Conservation (phyloP, 2,888 invertebrate genomes). For the Molorchus minor region DNA sequence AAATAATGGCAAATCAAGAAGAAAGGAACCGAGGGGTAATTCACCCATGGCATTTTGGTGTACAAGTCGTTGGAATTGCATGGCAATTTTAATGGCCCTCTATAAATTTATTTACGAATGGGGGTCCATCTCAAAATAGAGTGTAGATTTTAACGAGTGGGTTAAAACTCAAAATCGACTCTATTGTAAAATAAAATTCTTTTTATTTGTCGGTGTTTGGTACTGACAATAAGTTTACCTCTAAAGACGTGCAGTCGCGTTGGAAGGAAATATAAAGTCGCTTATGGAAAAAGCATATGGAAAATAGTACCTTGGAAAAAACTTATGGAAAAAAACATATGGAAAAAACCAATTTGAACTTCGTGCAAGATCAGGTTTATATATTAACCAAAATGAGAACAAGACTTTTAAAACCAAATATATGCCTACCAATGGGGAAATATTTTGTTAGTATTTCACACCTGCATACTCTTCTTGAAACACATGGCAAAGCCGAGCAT, state of each 20-base stretch:
- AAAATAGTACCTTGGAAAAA: constrained; percentile 22
- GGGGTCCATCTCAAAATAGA: no score
- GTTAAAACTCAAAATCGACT: no score
- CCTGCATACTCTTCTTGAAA: constrained; percentile 6
- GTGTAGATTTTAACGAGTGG: no score
- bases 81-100: no score
- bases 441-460: constrained; percentile 15
- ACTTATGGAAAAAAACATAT: no score
- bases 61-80: no score
- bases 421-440: constrained; percentile 21
- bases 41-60: no score
- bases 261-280: constrained; percentile 28
- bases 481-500: constrained; percentile 24
- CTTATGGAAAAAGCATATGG: not conserved
- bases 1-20: no score
- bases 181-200: no score
- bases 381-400: constrained; percentile 28
- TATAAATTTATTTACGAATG: no score
- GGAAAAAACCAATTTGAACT: not conserved
- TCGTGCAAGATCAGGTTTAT: constrained; percentile 25
- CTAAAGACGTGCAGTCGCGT: constrained; percentile 31
- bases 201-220: constrained; percentile 40
- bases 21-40: no score
- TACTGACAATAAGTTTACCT: constrained; percentile 39
- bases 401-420: constrained; percentile 21